Base-by-base conservation (phyloP, 2,888 invertebrate species). In the Cheilosia soror region DNA sequence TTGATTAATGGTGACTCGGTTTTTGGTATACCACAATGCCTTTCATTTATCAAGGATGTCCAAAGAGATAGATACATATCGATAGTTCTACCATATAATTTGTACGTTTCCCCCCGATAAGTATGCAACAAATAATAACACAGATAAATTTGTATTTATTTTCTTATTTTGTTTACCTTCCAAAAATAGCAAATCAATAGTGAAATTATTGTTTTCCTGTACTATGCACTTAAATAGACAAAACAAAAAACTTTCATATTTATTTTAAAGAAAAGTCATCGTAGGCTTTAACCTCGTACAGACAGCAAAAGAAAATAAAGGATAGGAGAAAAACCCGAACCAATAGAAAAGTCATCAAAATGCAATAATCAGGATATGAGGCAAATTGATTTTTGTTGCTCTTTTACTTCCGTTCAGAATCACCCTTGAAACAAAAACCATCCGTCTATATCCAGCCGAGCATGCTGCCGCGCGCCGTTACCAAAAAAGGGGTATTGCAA, bases 281-380 rank as follows among this genome's bases (percentile, higher is more conserved):
- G 11, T 37, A 63, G 47, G 58, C 58, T 71, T 63, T 81, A 65
- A 58, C 81, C 65, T 76, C 63, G 65, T 13, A n/a, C 47, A 72
- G n/a, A 42, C 15, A 29, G 49, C 42, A 51, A 58, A 60, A 29
- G 15, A 27, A 9, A 58, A n/a, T n/a, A n/a, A n/a, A 44, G 20
- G 4, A 9, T 31, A 20, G 9, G 33, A 42, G 11, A 42, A 42
- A 40, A 5, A 42, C 4, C 13, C 5, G 49, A 90, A 89, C 88
- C 90, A 89, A 90, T 90, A 89, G 89, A 90, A 89, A 91, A 89
- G 89, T 91, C 90, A 89, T 91, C 90, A 90, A 91, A 91, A 90
- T 90, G 90, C 89, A 89, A 90, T 91, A 90, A 90, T 90, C 89
- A 75, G 75, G 79, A 86, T 71, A 80, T 66, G 72, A 86, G 65